Percentiles rank a stretch among this genome's conserved stretches.
Evolutionary conservation across 2,113 vertebrate genomes (phyloP).

Genomic region (Paramisgurnus dabryanus): DNA sequence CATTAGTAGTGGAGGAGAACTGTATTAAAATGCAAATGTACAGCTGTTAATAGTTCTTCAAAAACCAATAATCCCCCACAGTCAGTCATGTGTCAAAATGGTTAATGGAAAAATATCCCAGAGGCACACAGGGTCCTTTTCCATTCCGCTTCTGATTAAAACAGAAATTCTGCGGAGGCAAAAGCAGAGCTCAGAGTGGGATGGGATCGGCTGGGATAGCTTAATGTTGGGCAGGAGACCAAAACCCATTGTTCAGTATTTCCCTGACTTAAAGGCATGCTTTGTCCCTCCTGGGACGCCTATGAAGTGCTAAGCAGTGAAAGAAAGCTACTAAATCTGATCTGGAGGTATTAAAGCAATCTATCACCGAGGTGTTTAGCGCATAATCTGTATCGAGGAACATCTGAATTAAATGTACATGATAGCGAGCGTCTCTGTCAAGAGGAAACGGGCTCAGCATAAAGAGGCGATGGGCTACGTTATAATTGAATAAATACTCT

Average conservation of each 20-base stretch:
- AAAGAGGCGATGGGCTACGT: constrained; percentile 18
- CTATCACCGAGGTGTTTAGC: constrained; percentile 43
- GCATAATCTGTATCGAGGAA: constrained; percentile 45
- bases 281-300: constrained; percentile 52
- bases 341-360: constrained; percentile 58
- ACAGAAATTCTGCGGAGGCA: constrained; percentile 85
- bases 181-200: constrained; percentile 76
- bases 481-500: constrained; percentile 56
- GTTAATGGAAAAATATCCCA: constrained; percentile 99
- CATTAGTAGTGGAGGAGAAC: constrained; percentile 94
- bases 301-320: constrained; percentile 48
- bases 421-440: constrained; percentile 22
- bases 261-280: constrained; percentile 55
- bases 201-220: constrained; percentile 62
- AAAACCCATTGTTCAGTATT: constrained; percentile 63
- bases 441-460: constrained; percentile 6
- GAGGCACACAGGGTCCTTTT: constrained; percentile 88
- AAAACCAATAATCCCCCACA: constrained; percentile 99
- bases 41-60: constrained; percentile 99
- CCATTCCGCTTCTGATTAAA: constrained; percentile 98
- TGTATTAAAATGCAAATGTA: constrained; percentile 99
- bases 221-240: constrained; percentile 60
- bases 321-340: constrained; percentile 53
- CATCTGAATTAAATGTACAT: constrained; percentile 33
- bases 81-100: constrained; percentile 99